Percentiles rank a stretch among this genome's conserved stretches.
Evolutionary conservation across 2,797 vertebrate species (phyloP).

Genomic region (Hippocampus kuda): DNA sequence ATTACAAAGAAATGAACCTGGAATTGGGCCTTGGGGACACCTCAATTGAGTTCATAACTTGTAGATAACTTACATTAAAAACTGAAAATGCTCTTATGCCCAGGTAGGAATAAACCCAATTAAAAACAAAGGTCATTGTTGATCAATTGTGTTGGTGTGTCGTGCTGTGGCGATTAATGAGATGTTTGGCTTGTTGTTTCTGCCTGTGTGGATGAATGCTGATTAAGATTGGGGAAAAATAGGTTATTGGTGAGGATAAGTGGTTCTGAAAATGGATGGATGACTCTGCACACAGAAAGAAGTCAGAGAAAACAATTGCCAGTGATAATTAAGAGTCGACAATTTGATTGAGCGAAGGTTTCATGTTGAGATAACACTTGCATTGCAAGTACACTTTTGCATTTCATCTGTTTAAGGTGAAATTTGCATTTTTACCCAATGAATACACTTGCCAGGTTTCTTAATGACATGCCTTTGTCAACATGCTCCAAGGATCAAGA

Average conservation of each 20-base stretch:
- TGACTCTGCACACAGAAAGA: neutral
- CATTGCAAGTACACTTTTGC: neutral
- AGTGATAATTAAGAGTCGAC: neutral
- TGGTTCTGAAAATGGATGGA: too few relatives aligned
- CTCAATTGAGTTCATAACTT: too few relatives aligned
- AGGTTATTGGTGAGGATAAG: neutral
- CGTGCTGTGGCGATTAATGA: neutral
- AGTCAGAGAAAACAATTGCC: neutral
- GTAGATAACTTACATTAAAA: too few relatives aligned
- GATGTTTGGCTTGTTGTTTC: neutral
- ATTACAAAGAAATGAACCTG: too few relatives aligned
- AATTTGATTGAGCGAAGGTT: neutral
- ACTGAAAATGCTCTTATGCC: too few relatives aligned
- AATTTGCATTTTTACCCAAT: neutral
- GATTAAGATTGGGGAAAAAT: neutral
- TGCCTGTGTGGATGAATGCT: neutral
- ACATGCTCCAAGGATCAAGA: neutral
- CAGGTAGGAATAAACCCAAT: too few relatives aligned
- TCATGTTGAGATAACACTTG: neutral
- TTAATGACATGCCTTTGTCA: neutral
- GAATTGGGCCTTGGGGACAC: too few relatives aligned
- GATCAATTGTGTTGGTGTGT: neutral
- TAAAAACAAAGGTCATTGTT: too few relatives aligned
- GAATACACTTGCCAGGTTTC: neutral
- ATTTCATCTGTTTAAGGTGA: neutral